Evolutionary conservation across 1,140 invertebrate species (phyloP), one percentile per base, ranked within the genome.

Genomic region (Prorops nasuta): DNA sequence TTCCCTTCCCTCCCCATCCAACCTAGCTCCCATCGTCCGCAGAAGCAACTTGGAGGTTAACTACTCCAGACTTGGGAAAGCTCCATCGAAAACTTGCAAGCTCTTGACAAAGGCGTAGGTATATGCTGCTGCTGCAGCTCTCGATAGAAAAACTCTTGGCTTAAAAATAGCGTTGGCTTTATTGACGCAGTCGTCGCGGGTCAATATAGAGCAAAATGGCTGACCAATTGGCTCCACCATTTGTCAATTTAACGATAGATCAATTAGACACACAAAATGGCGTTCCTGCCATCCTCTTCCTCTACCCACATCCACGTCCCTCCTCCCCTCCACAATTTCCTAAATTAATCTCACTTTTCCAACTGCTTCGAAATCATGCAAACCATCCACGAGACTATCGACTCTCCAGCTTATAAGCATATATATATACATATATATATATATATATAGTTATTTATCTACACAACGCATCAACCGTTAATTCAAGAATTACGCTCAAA

Each of bases 141-240:
- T n/a, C n/a, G n/a, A n/a, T n/a, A n/a, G n/a, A n/a, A n/a, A n/a
- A n/a, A n/a, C n/a, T n/a, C n/a, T 18, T 7, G 14, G 35, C 35
- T 49, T 63, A 62, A 60, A 60, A 63, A 60, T 66, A 58, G 58
- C 56, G 51, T 58, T 51, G 63, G 61, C 56, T 60, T 4, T 44
- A 58, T 49, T 57, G 4, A 10, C 4, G 10, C 4, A 10, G 10
- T 10, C 24, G 24, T 4, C 45, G 44, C 28, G 34, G 49, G 43
- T 63, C 55, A 58, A 63, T 56, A n/a, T n/a, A 58, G 52, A 67
- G 34, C 47, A 53, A 54, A 55, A 49, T 46, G 57, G 41, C 44
- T 60, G 51, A 51, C 34, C 57, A 60, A 63, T 62, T 56, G 56
- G 45, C 52, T 32, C 51, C 52, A n/a, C n/a, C n/a, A n/a, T n/a